A percentile compares a stretch with the other conserved stretches of the same genome.
These are phyloP conservation scores for Poecilia wingei DNA, from an alignment of 2,797 vertebrate species.

Conservation along the genomic window DNA sequence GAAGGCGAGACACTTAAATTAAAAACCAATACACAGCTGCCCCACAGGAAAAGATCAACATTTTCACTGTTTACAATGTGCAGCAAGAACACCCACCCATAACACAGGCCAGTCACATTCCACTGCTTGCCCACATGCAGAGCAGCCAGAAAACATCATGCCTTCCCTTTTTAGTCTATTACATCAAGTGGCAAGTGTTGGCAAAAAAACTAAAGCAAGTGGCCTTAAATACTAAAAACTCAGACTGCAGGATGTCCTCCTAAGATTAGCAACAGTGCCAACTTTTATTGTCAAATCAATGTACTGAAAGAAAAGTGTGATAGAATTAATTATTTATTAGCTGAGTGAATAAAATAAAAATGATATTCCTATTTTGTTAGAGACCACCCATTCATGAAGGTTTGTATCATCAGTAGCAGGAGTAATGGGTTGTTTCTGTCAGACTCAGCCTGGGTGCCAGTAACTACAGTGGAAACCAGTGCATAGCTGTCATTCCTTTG, in stretches of 20 bases:
- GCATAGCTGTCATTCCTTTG: slow-evolving; percentile 88
- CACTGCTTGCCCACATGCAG: slow-evolving; percentile 72
- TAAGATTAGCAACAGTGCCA: background rate
- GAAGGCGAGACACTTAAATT: slow-evolving; percentile 59
- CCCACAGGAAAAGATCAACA: slow-evolving; percentile 65
- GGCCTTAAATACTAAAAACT: background rate
- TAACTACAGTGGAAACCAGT: slow-evolving; percentile 75
- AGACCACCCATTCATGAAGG: slow-evolving; percentile 71
- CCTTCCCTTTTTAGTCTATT: slow-evolving; percentile 10
- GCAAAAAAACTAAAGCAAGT: background rate
- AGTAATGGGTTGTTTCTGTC: slow-evolving; percentile 57
- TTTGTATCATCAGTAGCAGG: slow-evolving; percentile 38
- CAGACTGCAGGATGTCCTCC: background rate
- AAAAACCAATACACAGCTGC: slow-evolving; percentile 67
- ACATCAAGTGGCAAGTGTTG: background rate
- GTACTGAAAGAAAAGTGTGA: background rate
- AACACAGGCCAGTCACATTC: slow-evolving; percentile 62
- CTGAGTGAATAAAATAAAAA: background rate
- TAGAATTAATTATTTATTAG: background rate
- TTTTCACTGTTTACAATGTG: slow-evolving; percentile 76
- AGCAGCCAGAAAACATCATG: slow-evolving; percentile 42
- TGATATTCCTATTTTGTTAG: slow-evolving; percentile 9
- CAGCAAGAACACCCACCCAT: slow-evolving; percentile 61
- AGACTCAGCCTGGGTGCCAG: slow-evolving; percentile 74
- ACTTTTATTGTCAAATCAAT: background rate